These are phyloP conservation scores for Actinopyga echinites DNA, from an alignment of 53 echinoderm and acorn worm species.

Conservation along the genomic window DNA sequence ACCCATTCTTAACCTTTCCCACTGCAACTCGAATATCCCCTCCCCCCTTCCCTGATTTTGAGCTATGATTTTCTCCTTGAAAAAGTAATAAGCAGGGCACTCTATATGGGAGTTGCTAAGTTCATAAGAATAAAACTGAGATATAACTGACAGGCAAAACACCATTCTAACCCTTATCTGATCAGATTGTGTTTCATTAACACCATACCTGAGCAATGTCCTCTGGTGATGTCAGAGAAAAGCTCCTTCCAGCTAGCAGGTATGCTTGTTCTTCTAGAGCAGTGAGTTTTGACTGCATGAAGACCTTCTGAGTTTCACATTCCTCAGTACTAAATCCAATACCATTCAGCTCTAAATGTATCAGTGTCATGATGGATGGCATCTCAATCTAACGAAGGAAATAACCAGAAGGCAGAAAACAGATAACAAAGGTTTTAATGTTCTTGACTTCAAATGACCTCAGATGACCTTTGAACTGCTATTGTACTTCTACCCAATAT, in stretches of 20 bases:
- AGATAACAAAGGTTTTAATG: no score
- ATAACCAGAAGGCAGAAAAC: neutral
- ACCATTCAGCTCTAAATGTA: constrained; percentile 90
- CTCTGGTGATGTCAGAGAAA: constrained; percentile 91
- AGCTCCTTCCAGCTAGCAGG: constrained; percentile 77
- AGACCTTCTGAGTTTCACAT: constrained; percentile 85
- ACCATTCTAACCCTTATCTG: neutral
- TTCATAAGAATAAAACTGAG: no score
- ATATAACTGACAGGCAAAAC: no score
- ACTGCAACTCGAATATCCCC: no score
- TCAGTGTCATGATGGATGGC: constrained; percentile 83
- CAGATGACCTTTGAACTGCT: no score
- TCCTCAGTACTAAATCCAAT: constrained; percentile 83
- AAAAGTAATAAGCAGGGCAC: no score
- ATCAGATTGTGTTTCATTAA: neutral
- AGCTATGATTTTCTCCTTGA: no score
- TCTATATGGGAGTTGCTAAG: no score
- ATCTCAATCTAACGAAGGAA: constrained; percentile 77
- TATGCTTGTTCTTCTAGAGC: constrained; percentile 88
- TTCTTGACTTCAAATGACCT: no score
- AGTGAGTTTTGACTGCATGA: constrained; percentile 89
- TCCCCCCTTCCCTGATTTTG: no score
- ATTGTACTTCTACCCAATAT: no score
- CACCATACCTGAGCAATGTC: constrained; percentile 91
- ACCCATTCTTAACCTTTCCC: no score